Conservation (phyloP, 1,140 invertebrate genomes). For the Lepidotrigona ventralis region DNA sequence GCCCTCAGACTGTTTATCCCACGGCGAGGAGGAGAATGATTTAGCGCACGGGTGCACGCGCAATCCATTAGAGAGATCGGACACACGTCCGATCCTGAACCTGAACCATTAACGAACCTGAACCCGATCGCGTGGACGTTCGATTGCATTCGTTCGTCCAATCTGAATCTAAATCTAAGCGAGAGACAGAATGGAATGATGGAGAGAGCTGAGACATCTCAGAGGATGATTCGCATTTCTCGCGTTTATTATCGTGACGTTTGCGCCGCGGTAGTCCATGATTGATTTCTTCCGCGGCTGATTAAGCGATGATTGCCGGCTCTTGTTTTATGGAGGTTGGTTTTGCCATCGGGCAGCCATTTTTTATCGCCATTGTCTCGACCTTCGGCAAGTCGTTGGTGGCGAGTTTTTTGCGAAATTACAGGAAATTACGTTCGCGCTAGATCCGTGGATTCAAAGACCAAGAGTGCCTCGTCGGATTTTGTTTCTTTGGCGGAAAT, state of each 20-base stretch:
- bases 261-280: no score
- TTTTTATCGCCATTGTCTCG: background rate
- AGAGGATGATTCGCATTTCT: background rate
- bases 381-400: background rate
- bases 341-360: background rate
- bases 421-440: background rate
- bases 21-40: background rate
- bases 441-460: background rate
- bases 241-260: background rate
- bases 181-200: background rate
- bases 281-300: background rate
- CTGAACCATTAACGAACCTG: slow-evolving; percentile 1
- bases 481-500: background rate
- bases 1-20: background rate
- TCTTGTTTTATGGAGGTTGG: slow-evolving; percentile 6
- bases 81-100: background rate
- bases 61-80: background rate
- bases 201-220: background rate
- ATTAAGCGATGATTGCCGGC: background rate
- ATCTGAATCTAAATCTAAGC: background rate
- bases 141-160: no score
- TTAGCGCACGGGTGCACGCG: slow-evolving; percentile 19
- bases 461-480: background rate
- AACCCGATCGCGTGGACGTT: background rate
- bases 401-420: background rate